Base-by-base conservation (phyloP, 2,888 invertebrate species). In the Hirtodrosophila alboralis region DNA sequence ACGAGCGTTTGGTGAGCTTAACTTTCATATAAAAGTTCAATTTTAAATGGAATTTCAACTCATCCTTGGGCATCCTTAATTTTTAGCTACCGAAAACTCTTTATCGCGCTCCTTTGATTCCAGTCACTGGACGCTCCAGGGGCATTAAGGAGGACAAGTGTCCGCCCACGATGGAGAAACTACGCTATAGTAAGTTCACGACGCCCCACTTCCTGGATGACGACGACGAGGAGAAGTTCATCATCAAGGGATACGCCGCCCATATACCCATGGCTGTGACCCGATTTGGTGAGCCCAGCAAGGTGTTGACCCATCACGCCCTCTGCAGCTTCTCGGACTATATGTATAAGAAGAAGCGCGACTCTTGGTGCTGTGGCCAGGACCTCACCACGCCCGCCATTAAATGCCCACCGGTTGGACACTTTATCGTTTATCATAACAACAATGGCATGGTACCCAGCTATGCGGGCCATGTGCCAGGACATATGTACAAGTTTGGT, bases 381-480 rank as follows among this genome's bases (percentile, higher is more conserved):
- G 88, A 86, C 45, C 68, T 80, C 45, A 67, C 80, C 18, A 86
- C 85, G 4, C 69, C 88, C 0, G 84, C 85, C n/a, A 74, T 83
- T 9, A 78, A 83, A 8, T 80, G 86, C 16, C 84, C 88, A 2
- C 78, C 74, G 9, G 61, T 63, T 8, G 77, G 75, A 2, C 76
- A 88, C 45, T 88, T 93, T 8, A 93, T 94, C 86, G 93, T 96
- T 63, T 96, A 96, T 86, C 94, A 94, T 86, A 93, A 93, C 62
- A 93, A 95, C 74, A 92, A 94, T 28, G 95, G 95, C 4, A 93
- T 95, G 91, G 88, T 95, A 71, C 95, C 96, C 1, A 94, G 93
- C 89, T 96, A 96, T 89, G 92, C 93, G 1, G 96, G 95, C 0
- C 95, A 96, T 84, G 94, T 96, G 47, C 96, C 95, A 0, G 96